These are phyloP conservation scores for Alosa sapidissima DNA, from an alignment of 2,797 vertebrate genomes.

Conservation along the genomic window DNA sequence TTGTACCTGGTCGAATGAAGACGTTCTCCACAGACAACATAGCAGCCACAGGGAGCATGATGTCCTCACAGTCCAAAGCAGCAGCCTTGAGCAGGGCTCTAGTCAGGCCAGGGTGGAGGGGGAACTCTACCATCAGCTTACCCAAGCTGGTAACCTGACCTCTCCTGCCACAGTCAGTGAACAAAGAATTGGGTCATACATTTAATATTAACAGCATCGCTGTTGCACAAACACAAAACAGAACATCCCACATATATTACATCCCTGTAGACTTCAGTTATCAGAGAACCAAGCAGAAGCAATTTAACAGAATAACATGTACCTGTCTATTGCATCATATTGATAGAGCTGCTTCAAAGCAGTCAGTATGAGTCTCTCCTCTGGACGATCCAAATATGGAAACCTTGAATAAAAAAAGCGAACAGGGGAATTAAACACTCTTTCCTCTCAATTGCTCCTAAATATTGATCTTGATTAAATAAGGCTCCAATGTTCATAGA, in stretches of 20 bases:
- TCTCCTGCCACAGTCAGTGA: conserved; percentile 69
- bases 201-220: neutral
- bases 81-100: conserved; percentile 90
- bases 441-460: neutral
- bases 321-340: conserved; percentile 94
- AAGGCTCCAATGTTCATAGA: neutral
- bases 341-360: conserved; percentile 95
- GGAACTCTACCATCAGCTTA: conserved; percentile 92
- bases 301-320: conserved; percentile 43
- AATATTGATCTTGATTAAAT: neutral
- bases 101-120: conserved; percentile 87
- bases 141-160: conserved; percentile 88
- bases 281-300: neutral
- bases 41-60: conserved; percentile 92
- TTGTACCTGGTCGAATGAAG: conserved; percentile 92
- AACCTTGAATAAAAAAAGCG: conserved; percentile 72
- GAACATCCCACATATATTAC: neutral
- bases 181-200: neutral
- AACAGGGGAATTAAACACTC: neutral
- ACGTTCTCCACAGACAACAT: conserved; percentile 98
- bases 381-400: conserved; percentile 90
- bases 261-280: neutral
- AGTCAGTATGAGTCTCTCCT: conserved; percentile 91
- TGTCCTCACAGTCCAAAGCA: conserved; percentile 83
- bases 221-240: neutral